A percentile compares a stretch with the other conserved stretches of the same genome.
Conservation (phyloP, 1,140 invertebrate genomes). For the Microplitis mediator region DNA sequence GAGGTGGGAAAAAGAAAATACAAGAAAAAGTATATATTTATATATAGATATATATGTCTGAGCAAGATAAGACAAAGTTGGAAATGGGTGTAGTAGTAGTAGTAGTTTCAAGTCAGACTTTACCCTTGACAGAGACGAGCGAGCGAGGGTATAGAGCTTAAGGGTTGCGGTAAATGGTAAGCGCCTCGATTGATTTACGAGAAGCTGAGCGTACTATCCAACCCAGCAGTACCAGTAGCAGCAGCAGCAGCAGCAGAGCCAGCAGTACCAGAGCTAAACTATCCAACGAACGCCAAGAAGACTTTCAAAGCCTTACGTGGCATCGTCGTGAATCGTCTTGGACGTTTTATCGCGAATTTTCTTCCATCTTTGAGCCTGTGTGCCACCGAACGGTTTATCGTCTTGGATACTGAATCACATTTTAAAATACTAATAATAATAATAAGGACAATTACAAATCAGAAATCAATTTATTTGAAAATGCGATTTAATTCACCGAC, state of each 20-base stretch:
- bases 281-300: background rate
- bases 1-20: too few species aligned
- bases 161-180: conserved; percentile 36
- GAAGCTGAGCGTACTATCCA: conserved; percentile 9
- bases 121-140: background rate
- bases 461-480: too few species aligned
- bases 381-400: background rate
- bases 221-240: too few species aligned
- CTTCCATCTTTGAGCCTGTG: background rate
- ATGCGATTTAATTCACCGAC: too few species aligned
- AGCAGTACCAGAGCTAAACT: background rate
- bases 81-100: background rate
- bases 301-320: conserved; percentile 9
- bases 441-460: too few species aligned
- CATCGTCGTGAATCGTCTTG: conserved; percentile 13
- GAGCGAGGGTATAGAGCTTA: conserved; percentile 27
- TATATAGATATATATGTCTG: background rate
- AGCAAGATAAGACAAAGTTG: background rate
- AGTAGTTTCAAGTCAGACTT: background rate
- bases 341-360: conserved; percentile 20
- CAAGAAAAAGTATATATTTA: background rate
- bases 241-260: background rate
- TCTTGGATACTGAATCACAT: background rate
- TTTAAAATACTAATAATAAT: background rate
- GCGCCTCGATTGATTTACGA: conserved; percentile 36